These are phyloP conservation scores for Neocrepidodera transversa DNA, from an alignment of 2,888 invertebrate genomes.

Conservation along the genomic window DNA sequence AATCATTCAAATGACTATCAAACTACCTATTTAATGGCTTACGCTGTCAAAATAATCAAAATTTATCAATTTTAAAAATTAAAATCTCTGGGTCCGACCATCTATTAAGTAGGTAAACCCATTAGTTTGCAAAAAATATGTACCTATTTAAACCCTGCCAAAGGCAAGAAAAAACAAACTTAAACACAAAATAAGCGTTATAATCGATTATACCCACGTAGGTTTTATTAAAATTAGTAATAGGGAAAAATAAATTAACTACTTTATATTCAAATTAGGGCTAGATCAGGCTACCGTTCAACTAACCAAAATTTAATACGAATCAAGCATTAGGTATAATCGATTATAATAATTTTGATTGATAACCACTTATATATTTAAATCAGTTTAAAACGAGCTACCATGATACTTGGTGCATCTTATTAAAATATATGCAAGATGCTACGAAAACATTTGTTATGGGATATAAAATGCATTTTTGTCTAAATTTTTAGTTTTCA, in stretches of 20 bases:
- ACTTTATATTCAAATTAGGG: slow-evolving; percentile 4
- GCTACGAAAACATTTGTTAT: too few relatives aligned
- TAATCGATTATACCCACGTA: slow-evolving; percentile 4
- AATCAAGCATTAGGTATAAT: neutral
- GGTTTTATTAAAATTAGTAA: neutral
- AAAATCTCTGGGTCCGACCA: too few relatives aligned
- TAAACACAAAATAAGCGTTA: neutral
- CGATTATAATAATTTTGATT: slow-evolving; percentile 5
- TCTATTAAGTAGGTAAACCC: too few relatives aligned
- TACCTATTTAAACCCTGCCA: neutral
- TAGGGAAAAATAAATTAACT: slow-evolving; percentile 1
- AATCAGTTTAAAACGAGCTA: neutral
- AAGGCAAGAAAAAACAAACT: neutral
- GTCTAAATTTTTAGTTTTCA: too few relatives aligned
- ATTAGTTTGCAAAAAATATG: too few relatives aligned
- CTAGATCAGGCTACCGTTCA: slow-evolving; percentile 1
- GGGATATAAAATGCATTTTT: too few relatives aligned
- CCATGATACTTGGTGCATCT: neutral
- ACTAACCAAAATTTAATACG: neutral
- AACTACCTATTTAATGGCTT: too few relatives aligned
- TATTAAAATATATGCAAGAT: too few relatives aligned
- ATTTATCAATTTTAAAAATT: too few relatives aligned
- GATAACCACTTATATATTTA: slow-evolving; percentile 1
- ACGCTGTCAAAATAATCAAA: too few relatives aligned
- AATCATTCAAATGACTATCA: too few relatives aligned